These are phyloP conservation scores for Pterostichus niger DNA, from an alignment of 2,888 invertebrate genomes.

Conservation along the genomic window DNA sequence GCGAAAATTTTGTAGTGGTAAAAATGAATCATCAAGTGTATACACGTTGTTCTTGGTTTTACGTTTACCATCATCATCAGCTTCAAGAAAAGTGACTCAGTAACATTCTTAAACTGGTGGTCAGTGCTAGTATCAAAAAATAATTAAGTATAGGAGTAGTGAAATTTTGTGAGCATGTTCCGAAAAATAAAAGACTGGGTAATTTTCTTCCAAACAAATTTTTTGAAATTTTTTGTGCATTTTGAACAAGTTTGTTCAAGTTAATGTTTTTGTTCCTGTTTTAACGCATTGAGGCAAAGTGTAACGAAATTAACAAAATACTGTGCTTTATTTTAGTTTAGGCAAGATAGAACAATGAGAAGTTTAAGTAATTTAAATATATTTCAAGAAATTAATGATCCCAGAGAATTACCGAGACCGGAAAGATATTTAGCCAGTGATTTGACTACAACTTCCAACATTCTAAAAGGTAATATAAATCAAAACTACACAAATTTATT, in stretches of 20 bases:
- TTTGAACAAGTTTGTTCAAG: slow-evolving; percentile 6
- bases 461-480: slow-evolving; percentile 35
- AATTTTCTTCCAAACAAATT: slow-evolving; percentile 14
- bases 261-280: background rate
- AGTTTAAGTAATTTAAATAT: slow-evolving; percentile 49
- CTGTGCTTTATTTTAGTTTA: slow-evolving; percentile 57
- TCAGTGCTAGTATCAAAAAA: slow-evolving; percentile 52
- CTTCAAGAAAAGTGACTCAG: slow-evolving; percentile 60
- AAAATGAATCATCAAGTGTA: slow-evolving; percentile 63
- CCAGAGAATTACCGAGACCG: slow-evolving; percentile 60
- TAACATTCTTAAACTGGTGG: slow-evolving; percentile 50
- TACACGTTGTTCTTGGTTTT: slow-evolving; percentile 52
- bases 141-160: slow-evolving; percentile 8
- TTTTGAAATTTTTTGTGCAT: slow-evolving; percentile 1
- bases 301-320: background rate
- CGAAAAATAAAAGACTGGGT: slow-evolving; percentile 61
- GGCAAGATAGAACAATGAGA: slow-evolving; percentile 46
- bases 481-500: background rate
- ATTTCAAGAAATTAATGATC: slow-evolving; percentile 58
- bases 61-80: slow-evolving; percentile 15
- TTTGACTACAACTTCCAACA: slow-evolving; percentile 47
- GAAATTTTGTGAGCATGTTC: slow-evolving; percentile 58
- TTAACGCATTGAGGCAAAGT: background rate
- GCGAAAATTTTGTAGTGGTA: slow-evolving; percentile 57
- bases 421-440: slow-evolving; percentile 38